phyloP scores from a whole-genome alignment of 2,113 vertebrate species.

The Xyrauchen texanus region DNA sequence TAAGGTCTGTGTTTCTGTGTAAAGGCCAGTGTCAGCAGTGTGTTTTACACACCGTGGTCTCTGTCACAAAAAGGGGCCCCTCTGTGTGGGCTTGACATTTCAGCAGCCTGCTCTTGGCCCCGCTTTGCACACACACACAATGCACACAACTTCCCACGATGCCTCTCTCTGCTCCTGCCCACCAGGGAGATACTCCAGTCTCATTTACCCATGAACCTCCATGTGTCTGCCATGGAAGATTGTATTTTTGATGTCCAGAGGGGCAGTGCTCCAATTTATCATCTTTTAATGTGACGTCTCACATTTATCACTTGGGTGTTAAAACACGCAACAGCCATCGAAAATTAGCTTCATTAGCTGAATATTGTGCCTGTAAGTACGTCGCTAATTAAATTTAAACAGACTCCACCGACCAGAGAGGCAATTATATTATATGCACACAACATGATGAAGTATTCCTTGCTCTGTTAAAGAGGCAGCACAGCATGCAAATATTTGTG shows the following conservation, averaged over 20 bases:
- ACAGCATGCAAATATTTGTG: conserved; percentile 64
- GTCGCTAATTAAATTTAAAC: conserved; percentile 65
- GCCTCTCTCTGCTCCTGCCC: conserved; percentile 26
- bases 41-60: conserved; percentile 32
- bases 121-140: conserved; percentile 40
- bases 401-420: conserved; percentile 56
- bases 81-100: conserved; percentile 66
- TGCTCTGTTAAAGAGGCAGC: conserved; percentile 53
- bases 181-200: conserved; percentile 41
- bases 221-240: conserved; percentile 20
- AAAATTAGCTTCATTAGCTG: conserved; percentile 62
- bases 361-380: conserved; percentile 52
- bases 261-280: conserved; percentile 60
- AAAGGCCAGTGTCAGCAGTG: conserved; percentile 37
- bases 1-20: conserved; percentile 27
- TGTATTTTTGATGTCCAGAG: conserved; percentile 59
- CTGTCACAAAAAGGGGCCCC: conserved; percentile 29
- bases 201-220: conserved; percentile 61
- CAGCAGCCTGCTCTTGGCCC: conserved; percentile 46
- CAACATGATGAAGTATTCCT: conserved; percentile 60
- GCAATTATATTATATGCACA: conserved; percentile 59
- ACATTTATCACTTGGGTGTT: conserved; percentile 63
- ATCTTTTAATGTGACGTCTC: conserved; percentile 61
- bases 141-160: conserved; percentile 52
- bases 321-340: conserved; percentile 44